Conservation (phyloP, 2,797 vertebrate species). For the Heliangelus exortis region DNA sequence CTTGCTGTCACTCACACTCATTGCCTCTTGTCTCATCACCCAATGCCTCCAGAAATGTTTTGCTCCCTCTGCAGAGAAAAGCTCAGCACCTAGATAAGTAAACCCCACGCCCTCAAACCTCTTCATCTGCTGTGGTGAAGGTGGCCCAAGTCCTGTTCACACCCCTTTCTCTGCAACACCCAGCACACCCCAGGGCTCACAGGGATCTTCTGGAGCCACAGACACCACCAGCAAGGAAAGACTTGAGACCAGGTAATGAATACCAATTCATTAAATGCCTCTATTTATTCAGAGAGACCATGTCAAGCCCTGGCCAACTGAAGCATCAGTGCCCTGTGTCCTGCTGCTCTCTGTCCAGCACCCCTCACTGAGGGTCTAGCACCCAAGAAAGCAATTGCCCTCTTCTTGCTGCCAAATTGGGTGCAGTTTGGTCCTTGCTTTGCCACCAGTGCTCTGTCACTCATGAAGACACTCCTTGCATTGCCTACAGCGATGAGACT, state of each 20-base stretch:
- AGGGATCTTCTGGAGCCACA: neutral
- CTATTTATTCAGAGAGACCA: slow-evolving; percentile 23
- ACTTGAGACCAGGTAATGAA: neutral
- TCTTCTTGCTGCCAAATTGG: neutral
- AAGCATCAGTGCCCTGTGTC: neutral
- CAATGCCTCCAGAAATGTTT: neutral
- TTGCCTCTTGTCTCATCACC: neutral
- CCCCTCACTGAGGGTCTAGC: neutral
- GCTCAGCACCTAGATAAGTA: neutral
- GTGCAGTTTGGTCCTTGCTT: neutral
- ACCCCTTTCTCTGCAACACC: neutral
- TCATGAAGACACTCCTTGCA: neutral
- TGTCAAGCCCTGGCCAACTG: neutral
- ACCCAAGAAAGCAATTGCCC: neutral
- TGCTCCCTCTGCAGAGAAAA: neutral
- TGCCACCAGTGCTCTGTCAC: neutral
- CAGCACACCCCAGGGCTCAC: neutral
- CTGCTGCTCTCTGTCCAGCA: neutral
- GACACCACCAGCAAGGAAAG: neutral
- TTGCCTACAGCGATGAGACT: neutral
- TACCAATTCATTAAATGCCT: neutral
- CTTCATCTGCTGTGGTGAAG: fast-evolving
- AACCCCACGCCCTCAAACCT: neutral
- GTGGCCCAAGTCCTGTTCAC: neutral
- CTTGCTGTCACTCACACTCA: neutral